A percentile compares a stretch with the other conserved stretches of the same genome.
Conservation (phyloP, 1,140 invertebrate species). For the Magallana angulata region DNA sequence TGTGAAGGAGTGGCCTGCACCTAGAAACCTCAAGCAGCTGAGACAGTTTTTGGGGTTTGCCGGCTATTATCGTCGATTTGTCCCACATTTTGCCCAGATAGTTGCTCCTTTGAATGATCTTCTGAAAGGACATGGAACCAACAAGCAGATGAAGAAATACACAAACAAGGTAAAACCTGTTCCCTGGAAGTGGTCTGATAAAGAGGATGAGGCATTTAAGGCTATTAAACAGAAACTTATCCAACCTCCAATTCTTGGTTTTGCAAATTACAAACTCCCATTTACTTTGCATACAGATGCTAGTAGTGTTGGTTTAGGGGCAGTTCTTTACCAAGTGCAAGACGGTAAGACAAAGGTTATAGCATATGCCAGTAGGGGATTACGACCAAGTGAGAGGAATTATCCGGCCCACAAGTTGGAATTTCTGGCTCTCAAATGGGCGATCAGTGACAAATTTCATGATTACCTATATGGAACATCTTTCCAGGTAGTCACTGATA, state of each 20-base stretch:
- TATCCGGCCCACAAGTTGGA: slow-evolving; percentile 46
- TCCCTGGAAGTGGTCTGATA: slow-evolving; percentile 20
- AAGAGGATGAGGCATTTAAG: slow-evolving; percentile 50
- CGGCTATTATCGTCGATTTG: slow-evolving; percentile 40
- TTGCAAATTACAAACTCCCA: slow-evolving; percentile 64
- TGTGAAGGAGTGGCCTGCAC: slow-evolving; percentile 40
- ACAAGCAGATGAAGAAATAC: slow-evolving; percentile 33
- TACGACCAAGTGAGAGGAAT: slow-evolving; percentile 50
- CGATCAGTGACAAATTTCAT: slow-evolving; percentile 44
- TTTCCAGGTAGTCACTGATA: slow-evolving; percentile 46
- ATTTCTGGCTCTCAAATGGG: slow-evolving; percentile 50
- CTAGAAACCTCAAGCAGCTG: slow-evolving; percentile 35
- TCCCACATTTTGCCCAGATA: slow-evolving; percentile 61
- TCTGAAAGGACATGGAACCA: slow-evolving; percentile 41
- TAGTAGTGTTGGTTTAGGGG: no score
- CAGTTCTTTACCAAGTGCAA: slow-evolving; percentile 66
- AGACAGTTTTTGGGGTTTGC: slow-evolving; percentile 21
- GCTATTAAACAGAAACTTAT: slow-evolving; percentile 61
- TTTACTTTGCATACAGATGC: no score
- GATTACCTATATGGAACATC: slow-evolving; percentile 41
- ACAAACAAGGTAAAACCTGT: neutral
- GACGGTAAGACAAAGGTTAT: slow-evolving; percentile 65
- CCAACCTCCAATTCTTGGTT: slow-evolving; percentile 72
- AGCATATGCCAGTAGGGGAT: slow-evolving; percentile 58
- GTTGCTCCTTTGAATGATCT: slow-evolving; percentile 57